Evolutionary conservation across 2,113 vertebrate species (phyloP), one percentile per base, ranked within the genome.

Genomic region (Cyanoramphus novaezelandiae): DNA sequence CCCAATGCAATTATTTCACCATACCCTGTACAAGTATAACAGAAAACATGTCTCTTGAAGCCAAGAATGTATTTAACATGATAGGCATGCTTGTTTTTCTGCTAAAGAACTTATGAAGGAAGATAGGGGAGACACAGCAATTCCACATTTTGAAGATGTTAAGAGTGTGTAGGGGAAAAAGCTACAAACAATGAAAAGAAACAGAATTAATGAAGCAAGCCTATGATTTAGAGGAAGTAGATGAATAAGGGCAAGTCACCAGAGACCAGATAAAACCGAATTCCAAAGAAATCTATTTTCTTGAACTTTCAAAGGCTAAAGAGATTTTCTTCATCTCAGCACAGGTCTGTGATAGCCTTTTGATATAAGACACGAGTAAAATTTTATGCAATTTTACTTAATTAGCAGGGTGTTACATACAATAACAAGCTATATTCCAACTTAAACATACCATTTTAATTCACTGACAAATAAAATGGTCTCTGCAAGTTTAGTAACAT

Each of bases 1-100:
- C 77, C 65, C 96, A 94, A 85, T 79, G 82, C 78, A 88, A 60
- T 87, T 87, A 86, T 97, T 96, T 94, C 92, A 81, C 83, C 95
- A 97, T 23, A n/a, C 27, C 31, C 81, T 50, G 57, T 13, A 53
- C 8, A 62, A 71, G 88, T 85, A 15, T 33, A 89, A 39, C 37
- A 83, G 69, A 84, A 77, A 80, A 90, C 89, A 92, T 4, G 86
- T 89, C 91, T 69, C 52, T 78, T n/a, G 24, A 88, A 82, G 69
- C 39, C 5, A 3, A 53, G 37, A 41, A 46, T 0, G 7, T 10
- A 41, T 13, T 43, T 17, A 88, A 28, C 47, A 37, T 0, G 20
- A 60, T 2, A 43, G n/a, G 24, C 3, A 5, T 3, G 39, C 74
- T 35, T 10, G 10, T 1, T 27, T 31, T 70, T 43, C 77, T 57